Base-by-base conservation (phyloP, 2,113 vertebrate species). In the Toxotes jaculatrix region DNA sequence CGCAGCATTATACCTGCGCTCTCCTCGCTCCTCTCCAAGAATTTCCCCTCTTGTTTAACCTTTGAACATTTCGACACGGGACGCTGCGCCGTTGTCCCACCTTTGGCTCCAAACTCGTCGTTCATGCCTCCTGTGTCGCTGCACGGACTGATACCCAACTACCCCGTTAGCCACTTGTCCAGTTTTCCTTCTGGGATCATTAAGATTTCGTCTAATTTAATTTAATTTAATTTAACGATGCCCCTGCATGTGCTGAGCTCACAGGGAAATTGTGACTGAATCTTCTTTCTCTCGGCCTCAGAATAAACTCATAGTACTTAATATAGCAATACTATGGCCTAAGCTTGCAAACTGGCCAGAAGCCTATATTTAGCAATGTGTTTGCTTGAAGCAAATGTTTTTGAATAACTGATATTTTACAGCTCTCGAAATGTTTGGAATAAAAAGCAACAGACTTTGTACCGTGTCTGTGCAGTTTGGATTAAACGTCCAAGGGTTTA, bases 1-100 rank as follows among this genome's bases (percentile, higher is more conserved):
- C 82, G 82, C 87, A 84, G 79, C 69, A 81, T 95, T 23, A 77
- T 92, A 27, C 94, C 95, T 4, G 88, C 91, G 21, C 89, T 95
- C 23, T 93, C 93, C 53, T 91, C 91, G 12, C 87, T 95, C 11
- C 82, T 95, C 73, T 90, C 87, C 61, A 87, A 93, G 75, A 88
- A 17, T 17, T 85, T 91, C 36, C 79, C 91, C 16, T 83, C 93
- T 0, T 79, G 87, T 45, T 57, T 89, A 3, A 56, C 51, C 4
- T 81, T 89, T 38, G 91, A 93, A 16, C 85, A 31, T 23, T 76
- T 92, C 12, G 72, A 80, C 40, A 27, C 81, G 23, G 77, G 65
- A 14, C 86, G 77, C 80, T 74, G 83, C 75, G 75, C 85, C 13
- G 32, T 65, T 0, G 71, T 68, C 19, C 80, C 83, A 1, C 9